Base-by-base conservation (phyloP, 2,113 vertebrate species). In the Syngnathoides biaculeatus region DNA sequence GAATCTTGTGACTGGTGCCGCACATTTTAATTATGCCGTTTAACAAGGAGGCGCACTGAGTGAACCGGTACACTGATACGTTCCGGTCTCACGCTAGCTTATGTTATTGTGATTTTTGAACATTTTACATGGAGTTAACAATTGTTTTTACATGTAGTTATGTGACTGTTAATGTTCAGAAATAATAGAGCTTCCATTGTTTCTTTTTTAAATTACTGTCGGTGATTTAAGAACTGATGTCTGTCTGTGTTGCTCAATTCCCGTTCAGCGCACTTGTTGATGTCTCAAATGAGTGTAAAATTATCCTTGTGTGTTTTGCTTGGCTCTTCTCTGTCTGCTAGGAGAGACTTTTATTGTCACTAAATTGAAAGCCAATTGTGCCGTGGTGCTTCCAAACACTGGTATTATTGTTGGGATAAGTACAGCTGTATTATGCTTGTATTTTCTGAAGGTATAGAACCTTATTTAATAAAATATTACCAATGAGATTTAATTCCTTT, bases 221-320 rank as follows among this genome's bases (percentile, higher is more conserved):
- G 8, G 17, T 62, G 12, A 42, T 42, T 24, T 42, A 20, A 5
- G 20, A 15, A 61, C 1, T 11, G n/a, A 4, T 61, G 38, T 61
- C 20, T 7, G 30, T 20, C 58, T 22, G 35, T 22, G 59, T 20
- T 11, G 20, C 19, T 61, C 20, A 20, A 40, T 42, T 40, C 42
- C 59, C 38, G 22, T 42, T 61, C 38, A 14, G 10, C 5, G 19
- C 22, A 27, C 65, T 42, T 56, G 64, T 63, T 20, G 8, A 11
- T 66, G 45, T 20, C 64, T 15, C 42, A 55, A 39, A 43, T 60
- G 67, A 65, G 65, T 75, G 76, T 74, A 87, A 84, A 65, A n/a
- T 74, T 71, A 86, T 30, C 66, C 58, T 7, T 56, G 47, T 68
- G 45, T 74, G 42, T 77, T 73, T 56, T 79, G 71, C 43, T 79